These are phyloP conservation scores for Xenopus laevis DNA, from an alignment of 2,113 vertebrate species.

Conservation along the genomic window DNA sequence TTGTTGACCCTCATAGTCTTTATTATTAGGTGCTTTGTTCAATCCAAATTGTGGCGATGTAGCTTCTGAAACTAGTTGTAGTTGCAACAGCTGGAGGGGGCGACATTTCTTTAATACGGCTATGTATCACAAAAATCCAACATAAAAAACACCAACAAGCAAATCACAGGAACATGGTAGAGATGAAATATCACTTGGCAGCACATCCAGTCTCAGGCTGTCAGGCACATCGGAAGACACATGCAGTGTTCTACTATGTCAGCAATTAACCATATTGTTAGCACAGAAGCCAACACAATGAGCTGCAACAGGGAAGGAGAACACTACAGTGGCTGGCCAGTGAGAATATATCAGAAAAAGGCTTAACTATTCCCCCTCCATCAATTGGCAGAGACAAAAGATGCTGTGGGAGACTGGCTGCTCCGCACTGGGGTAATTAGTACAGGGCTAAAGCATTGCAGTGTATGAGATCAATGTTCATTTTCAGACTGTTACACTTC, in stretches of 20 bases:
- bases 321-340: background rate
- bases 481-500: slow-evolving; percentile 13
- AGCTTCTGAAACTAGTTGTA: too few species aligned
- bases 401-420: background rate
- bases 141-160: background rate
- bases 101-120: background rate
- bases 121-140: background rate
- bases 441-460: background rate
- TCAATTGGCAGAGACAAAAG: background rate
- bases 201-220: slow-evolving; percentile 32
- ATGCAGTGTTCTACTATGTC: slow-evolving; percentile 20
- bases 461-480: slow-evolving; percentile 4
- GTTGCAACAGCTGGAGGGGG: too few species aligned
- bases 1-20: too few species aligned
- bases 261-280: slow-evolving; percentile 30
- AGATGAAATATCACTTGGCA: slow-evolving; percentile 36
- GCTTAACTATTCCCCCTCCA: background rate
- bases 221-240: slow-evolving; percentile 36
- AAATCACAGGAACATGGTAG: slow-evolving; percentile 21
- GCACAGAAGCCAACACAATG: background rate
- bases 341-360: background rate
- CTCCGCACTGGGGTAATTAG: background rate
- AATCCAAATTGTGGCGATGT: too few species aligned
- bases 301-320: background rate
- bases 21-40: too few species aligned